Percentiles rank a stretch among this genome's conserved stretches.
phyloP scores from a whole-genome alignment of 2,888 invertebrate species.

The Tenthredo scrophulariae region DNA sequence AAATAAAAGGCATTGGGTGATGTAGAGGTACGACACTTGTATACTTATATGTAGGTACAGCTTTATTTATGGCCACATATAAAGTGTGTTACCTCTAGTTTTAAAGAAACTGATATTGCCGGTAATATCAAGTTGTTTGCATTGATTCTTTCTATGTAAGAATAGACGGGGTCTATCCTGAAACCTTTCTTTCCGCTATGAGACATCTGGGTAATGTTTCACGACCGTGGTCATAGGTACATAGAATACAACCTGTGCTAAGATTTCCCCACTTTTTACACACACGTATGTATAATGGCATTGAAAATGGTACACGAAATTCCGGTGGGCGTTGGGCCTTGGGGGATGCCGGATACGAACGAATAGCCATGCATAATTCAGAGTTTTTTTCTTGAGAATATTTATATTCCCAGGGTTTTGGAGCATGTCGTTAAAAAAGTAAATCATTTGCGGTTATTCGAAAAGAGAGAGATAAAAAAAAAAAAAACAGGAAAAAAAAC shows the following conservation, averaged over 20 bases:
- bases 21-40: slow-evolving; percentile 25
- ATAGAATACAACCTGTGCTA: slow-evolving; percentile 7
- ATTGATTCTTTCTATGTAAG: slow-evolving; percentile 67
- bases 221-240: slow-evolving; percentile 2
- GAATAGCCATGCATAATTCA: slow-evolving; percentile 41
- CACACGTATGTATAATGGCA: not conserved
- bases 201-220: slow-evolving; percentile 27
- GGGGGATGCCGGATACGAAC: slow-evolving; percentile 11
- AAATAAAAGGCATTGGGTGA: slow-evolving; percentile 14
- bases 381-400: slow-evolving; percentile 11
- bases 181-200: not conserved
- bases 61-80: slow-evolving; percentile 30
- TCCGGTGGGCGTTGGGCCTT: not conserved
- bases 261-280: slow-evolving; percentile 38
- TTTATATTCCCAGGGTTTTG: slow-evolving; percentile 25
- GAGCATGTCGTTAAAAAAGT: slow-evolving; percentile 20
- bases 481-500: not conserved
- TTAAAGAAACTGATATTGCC: slow-evolving; percentile 73
- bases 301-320: slow-evolving; percentile 27
- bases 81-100: slow-evolving; percentile 57
- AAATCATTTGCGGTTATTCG: slow-evolving; percentile 8
- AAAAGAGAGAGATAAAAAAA: not conserved
- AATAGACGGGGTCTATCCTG: slow-evolving; percentile 7
- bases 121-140: slow-evolving; percentile 75
- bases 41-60: not conserved